Evolutionary conservation across 2,888 invertebrate species (phyloP).

Genomic region (Melangyna quadrimaculata): DNA sequence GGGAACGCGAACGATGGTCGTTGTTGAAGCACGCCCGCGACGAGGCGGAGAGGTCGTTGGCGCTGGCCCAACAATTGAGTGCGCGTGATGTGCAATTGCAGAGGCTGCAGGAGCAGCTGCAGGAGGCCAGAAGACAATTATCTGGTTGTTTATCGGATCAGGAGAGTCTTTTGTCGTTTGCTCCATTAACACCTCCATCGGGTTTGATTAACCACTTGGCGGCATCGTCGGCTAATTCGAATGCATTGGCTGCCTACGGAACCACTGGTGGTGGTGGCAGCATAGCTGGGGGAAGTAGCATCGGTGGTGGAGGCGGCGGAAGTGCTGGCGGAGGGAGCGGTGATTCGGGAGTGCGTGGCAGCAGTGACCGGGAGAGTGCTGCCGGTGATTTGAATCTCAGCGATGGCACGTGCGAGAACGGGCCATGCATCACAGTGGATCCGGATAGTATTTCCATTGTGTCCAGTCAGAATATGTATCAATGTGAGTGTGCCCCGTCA

Average conservation of each 20-base stretch:
- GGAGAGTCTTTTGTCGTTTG: constrained; percentile 89
- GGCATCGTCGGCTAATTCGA: constrained; percentile 73
- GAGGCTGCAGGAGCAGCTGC: constrained; percentile 92
- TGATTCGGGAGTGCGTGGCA: constrained; percentile 90
- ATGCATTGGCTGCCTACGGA: constrained; percentile 76
- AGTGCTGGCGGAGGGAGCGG: constrained; percentile 79
- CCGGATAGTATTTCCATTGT: constrained; percentile 81
- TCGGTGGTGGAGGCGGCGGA: constrained; percentile 86
- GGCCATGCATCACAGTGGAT: constrained; percentile 81
- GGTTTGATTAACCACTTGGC: constrained; percentile 81
- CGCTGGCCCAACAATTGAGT: constrained; percentile 93
- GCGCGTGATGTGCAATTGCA: constrained; percentile 92
- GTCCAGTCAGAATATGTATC: constrained; percentile 81
- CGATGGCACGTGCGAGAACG: constrained; percentile 84
- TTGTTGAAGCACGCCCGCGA: constrained; percentile 93
- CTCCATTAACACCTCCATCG: constrained; percentile 84
- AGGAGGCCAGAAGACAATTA: constrained; percentile 90
- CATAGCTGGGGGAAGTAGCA: constrained; percentile 78
- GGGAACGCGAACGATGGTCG: constrained; percentile 94
- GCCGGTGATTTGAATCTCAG: constrained; percentile 90
- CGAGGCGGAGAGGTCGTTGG: constrained; percentile 93
- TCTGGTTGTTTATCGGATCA: constrained; percentile 93
- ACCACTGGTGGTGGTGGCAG: constrained; percentile 81
- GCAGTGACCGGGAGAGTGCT: constrained; percentile 90
- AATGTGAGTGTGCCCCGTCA: constrained; percentile 77